Evolutionary conservation across 2,888 invertebrate species (phyloP), one percentile per base, ranked within the genome.

Genomic region (Cheilosia grossa): DNA sequence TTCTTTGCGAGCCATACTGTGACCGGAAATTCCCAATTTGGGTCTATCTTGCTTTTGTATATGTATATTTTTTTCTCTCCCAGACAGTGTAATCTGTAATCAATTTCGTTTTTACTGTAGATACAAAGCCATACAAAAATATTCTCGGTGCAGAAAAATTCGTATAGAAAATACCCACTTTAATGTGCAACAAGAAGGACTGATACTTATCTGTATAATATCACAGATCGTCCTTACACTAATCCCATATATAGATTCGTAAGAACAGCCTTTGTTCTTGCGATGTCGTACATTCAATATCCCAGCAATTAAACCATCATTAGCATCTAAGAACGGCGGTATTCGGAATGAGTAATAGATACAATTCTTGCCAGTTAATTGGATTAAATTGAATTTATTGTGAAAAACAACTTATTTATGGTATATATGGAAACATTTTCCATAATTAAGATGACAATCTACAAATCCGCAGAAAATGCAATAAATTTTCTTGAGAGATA

Each of bases 361-460:
- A 70, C 69, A 51, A 67, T 83, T 83, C 53, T 59, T 53, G 24
- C 51, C 64, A 54, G 49, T 80, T 75, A 80, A 83, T 80, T 80
- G 64, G 59, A 66, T 74, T 66, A 66, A 70, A 75, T 80, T 80
- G 64, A 80, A 70, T 83, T 74, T 75, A 73, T 75, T 80, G 49
- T 49, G 54, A 67, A 64, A 58, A 33, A 58, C 27, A 61, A 77
- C 51, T 21, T 9, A 24, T 2, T 5, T 24, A 40, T 10, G 44
- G 9, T 51, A 2, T 27, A 51, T 10, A n/a, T 24, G 19, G 24
- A 1, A 5, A 30, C 33, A 17, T 19, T 2, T 30, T 9, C 30
- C 54, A 17, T 40, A 21, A 42, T 24, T 21, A 17, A 51, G 51
- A 40, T 33, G 33, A 37, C 21, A 24, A n/a, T 51, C 17, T 5